Conservation (phyloP, 2,797 vertebrate genomes). For the Triplophysa bombifrons region DNA sequence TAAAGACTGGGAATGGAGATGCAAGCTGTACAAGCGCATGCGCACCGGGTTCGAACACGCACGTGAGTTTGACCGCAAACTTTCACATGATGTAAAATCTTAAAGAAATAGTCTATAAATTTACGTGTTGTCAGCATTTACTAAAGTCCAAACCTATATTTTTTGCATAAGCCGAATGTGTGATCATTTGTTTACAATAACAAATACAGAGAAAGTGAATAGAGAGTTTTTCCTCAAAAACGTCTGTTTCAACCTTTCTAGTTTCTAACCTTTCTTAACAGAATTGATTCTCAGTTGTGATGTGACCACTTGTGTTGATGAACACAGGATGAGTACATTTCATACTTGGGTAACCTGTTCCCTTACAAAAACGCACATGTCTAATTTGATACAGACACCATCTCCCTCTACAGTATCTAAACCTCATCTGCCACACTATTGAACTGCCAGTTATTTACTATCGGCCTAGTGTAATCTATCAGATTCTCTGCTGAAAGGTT, state of each 20-base stretch:
- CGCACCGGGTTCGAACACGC: conserved; percentile 87
- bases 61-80: conserved; percentile 76
- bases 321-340: background rate
- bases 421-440: background rate
- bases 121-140: no score
- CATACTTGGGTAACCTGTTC: background rate
- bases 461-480: conserved; percentile 9
- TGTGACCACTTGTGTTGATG: background rate
- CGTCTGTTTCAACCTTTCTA: no score
- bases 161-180: no score
- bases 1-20: conserved; percentile 90
- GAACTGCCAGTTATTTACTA: conserved; percentile 32
- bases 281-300: background rate
- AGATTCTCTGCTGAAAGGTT: conserved; percentile 35
- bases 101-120: background rate
- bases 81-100: background rate
- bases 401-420: background rate
- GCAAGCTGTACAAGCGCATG: conserved; percentile 91
- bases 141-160: no score
- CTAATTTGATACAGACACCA: background rate
- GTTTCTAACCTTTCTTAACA: no score
- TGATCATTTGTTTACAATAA: no score
- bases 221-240: no score
- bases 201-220: no score
- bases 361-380: background rate